phyloP scores from a whole-genome alignment of 92 coral and sea anemone species.

The Muricea muricata region DNA sequence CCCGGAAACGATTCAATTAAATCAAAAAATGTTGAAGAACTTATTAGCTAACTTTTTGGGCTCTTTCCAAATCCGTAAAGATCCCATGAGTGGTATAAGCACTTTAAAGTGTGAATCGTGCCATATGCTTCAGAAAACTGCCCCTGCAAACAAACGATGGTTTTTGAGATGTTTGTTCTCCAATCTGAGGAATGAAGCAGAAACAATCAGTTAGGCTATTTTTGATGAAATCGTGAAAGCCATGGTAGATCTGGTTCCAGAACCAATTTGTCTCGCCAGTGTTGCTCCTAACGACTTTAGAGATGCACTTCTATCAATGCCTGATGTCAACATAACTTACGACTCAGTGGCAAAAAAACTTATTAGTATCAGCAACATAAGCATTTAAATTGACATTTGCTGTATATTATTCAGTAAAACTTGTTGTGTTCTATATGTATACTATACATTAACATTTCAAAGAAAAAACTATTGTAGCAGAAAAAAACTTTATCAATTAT shows the following conservation, averaged over 20 bases:
- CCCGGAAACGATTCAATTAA: too few species aligned
- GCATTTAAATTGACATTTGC: slow-evolving; percentile 5
- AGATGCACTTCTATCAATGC: not conserved
- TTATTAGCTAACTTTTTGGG: too few species aligned
- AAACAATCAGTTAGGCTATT: slow-evolving; percentile 15
- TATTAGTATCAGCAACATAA: not conserved
- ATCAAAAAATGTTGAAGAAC: too few species aligned
- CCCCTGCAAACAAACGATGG: not conserved
- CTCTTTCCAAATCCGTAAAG: too few species aligned
- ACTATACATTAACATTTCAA: too few species aligned
- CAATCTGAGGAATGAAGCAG: not conserved
- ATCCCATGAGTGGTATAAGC: too few species aligned
- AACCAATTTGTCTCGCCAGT: not conserved
- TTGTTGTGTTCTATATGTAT: too few species aligned
- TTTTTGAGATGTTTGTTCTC: slow-evolving; percentile 4
- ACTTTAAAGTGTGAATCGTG: slow-evolving; percentile 14
- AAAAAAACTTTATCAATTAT: too few species aligned
- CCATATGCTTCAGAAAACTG: not conserved
- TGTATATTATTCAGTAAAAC: too few species aligned
- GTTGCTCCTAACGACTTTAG: not conserved
- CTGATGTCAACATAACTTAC: not conserved
- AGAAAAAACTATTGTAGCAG: too few species aligned
- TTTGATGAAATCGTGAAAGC: not conserved
- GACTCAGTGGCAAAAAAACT: not conserved
- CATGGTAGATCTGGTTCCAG: not conserved